phyloP scores from a whole-genome alignment of 1,140 invertebrate genomes.

The Chymomyza costata region DNA sequence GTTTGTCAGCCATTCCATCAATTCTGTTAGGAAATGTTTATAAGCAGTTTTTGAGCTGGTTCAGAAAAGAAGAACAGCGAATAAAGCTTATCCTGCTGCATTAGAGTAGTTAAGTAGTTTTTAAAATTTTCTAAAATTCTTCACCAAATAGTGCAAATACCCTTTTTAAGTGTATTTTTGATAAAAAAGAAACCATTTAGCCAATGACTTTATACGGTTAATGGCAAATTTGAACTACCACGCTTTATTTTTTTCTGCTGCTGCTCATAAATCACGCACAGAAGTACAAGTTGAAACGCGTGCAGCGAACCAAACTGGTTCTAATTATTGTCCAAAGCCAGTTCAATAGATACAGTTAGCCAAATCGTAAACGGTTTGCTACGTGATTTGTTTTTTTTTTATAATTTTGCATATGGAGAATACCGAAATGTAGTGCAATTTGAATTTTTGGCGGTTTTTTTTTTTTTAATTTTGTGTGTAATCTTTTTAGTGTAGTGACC shows the following conservation, averaged over 20 bases:
- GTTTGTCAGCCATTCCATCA: too few species aligned
- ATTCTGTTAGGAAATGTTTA: too few species aligned
- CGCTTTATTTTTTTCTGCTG: neutral
- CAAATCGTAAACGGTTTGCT: conserved; percentile 54
- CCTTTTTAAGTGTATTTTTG: too few species aligned
- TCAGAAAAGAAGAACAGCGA: too few species aligned
- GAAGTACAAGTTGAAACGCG: neutral
- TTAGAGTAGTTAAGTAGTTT: too few species aligned
- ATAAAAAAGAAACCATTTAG: too few species aligned
- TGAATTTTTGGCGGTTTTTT: conserved; percentile 38
- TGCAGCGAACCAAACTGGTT: conserved; percentile 47
- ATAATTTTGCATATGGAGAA: conserved; percentile 41
- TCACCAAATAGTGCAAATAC: too few species aligned
- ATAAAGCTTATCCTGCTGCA: too few species aligned
- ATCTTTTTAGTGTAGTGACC: neutral
- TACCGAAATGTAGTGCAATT: conserved; percentile 62
- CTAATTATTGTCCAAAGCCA: conserved; percentile 51
- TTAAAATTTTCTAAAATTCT: too few species aligned
- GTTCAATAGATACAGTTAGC: conserved; percentile 58
- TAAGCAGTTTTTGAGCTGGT: too few species aligned
- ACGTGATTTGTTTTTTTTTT: conserved; percentile 47
- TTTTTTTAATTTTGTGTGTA: neutral
- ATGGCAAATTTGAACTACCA: too few species aligned
- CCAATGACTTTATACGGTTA: too few species aligned
- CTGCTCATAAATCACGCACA: neutral